Conservation (phyloP, 2,113 vertebrate species). For the Urocitellus parryii region DNA sequence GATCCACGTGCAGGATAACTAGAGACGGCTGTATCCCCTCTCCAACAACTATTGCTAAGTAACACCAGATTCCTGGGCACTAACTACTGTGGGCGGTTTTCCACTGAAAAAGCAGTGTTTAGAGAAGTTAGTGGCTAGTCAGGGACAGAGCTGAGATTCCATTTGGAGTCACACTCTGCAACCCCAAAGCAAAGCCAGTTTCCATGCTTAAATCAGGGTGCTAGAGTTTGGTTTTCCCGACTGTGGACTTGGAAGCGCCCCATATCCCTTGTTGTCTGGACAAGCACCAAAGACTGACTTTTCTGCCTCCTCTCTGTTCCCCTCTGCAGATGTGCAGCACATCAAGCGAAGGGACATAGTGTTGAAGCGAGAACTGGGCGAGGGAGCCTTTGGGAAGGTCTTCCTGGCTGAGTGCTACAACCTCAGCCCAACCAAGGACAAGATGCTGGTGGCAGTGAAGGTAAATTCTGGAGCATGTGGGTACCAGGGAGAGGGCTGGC, state of each 20-base stretch:
- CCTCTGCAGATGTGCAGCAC: conserved; percentile 94
- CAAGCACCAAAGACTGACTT: not conserved
- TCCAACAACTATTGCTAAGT: not conserved
- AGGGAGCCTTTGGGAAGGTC: conserved; percentile 99
- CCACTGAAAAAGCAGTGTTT: not conserved
- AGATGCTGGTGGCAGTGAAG: conserved; percentile 99
- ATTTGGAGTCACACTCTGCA: not conserved
- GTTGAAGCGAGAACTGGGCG: conserved; percentile 97
- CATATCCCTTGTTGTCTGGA: too few relatives aligned
- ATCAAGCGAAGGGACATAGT: conserved; percentile 99
- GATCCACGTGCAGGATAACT: accelerated
- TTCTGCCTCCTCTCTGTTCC: conserved; percentile 66
- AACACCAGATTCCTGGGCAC: not conserved
- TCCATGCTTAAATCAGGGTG: too few relatives aligned
- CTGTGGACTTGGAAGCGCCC: accelerated
- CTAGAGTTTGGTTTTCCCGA: not conserved
- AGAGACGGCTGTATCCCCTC: accelerated
- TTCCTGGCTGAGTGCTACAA: conserved; percentile 99
- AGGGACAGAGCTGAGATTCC: not conserved
- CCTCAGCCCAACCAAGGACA: conserved; percentile 97
- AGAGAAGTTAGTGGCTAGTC: not conserved
- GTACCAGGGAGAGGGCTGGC: not conserved
- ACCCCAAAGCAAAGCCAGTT: accelerated
- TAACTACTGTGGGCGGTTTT: accelerated
- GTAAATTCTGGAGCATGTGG: conserved; percentile 83